Base-by-base conservation (phyloP, 2,888 invertebrate genomes). In the Tetanocera ferruginea region DNA sequence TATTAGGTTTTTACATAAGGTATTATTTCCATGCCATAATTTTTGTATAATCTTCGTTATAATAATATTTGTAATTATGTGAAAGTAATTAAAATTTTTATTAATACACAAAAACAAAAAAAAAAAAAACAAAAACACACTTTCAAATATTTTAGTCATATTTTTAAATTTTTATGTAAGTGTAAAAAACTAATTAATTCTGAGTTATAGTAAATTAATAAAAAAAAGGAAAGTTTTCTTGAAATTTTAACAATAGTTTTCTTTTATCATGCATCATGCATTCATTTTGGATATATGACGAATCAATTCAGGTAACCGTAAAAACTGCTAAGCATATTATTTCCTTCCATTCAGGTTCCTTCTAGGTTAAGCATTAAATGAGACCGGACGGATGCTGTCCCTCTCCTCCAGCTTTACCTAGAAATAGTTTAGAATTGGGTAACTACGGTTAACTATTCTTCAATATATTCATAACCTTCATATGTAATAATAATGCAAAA, bases 1-100 rank as follows among this genome's bases (percentile, higher is more conserved):
- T 34, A 37, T 52, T 14, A 51, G 28, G 64, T 70, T 37, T 76
- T 55, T 71, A 67, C 55, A 77, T n/a, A 23, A 76, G 76, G 72
- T 76, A 76, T 78, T 66, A 73, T 60, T 73, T 52, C 60, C 62
- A 76, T 57, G 77, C 77, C 79, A 77, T 76, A 67, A 43, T 70
- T 72, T 75, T 43, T 43, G 14, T 43, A 43, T 14, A 43, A 43
- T 43, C 11, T 43, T 43, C 37, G 55, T 52, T 14, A 75, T 52
- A 31, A 43, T 14, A 57, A 69, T 64, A 57, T 37, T 57, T 51
- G 5, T 69, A 51, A 31, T 31, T 31, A 64, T 31, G 28, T 9
- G 31, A 49, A 51, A 49, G 23, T 67, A 31, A 25, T 34, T 11
- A 60, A 57, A 49, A 62, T 62, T 62, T 17, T 28, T 69, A 51